Evolutionary conservation across 2,888 invertebrate genomes (phyloP).

Genomic region (Himalopsyche japonica): DNA sequence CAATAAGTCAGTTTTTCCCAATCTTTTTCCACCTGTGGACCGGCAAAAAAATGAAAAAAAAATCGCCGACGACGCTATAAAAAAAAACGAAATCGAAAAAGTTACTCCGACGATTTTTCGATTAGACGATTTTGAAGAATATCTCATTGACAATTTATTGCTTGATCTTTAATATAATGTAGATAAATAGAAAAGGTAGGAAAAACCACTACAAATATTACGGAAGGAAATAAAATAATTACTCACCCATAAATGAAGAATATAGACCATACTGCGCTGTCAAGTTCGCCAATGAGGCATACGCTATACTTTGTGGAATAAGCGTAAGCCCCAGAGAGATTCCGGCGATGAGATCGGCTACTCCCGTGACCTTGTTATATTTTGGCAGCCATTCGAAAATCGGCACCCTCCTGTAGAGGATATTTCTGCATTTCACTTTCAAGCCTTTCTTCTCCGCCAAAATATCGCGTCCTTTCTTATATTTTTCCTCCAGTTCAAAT

Average conservation of each 20-base stretch:
- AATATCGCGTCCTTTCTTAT: conserved; percentile 14
- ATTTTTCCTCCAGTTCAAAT: conserved; percentile 22
- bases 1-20: too few relatives aligned
- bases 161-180: too few relatives aligned
- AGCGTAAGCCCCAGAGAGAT: conserved; percentile 87
- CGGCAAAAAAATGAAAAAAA: too few relatives aligned
- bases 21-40: too few relatives aligned
- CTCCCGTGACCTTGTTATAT: conserved; percentile 69
- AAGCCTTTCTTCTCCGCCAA: conserved; percentile 1
- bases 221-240: too few relatives aligned
- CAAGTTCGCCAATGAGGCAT: conserved; percentile 82
- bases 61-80: too few relatives aligned
- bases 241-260: conserved; percentile 80
- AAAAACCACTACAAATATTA: too few relatives aligned
- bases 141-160: too few relatives aligned
- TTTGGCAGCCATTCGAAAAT: conserved; percentile 68
- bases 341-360: conserved; percentile 86
- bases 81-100: too few relatives aligned
- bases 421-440: conserved; percentile 6
- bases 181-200: too few relatives aligned
- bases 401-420: conserved; percentile 51
- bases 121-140: too few relatives aligned
- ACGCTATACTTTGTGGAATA: conserved; percentile 92
- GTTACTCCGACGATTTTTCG: too few relatives aligned
- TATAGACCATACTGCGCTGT: conserved; percentile 91